A percentile compares a stretch with the other conserved stretches of the same genome.
These are phyloP conservation scores for Ia io DNA, from an alignment of 2,113 vertebrate genomes.

Conservation along the genomic window DNA sequence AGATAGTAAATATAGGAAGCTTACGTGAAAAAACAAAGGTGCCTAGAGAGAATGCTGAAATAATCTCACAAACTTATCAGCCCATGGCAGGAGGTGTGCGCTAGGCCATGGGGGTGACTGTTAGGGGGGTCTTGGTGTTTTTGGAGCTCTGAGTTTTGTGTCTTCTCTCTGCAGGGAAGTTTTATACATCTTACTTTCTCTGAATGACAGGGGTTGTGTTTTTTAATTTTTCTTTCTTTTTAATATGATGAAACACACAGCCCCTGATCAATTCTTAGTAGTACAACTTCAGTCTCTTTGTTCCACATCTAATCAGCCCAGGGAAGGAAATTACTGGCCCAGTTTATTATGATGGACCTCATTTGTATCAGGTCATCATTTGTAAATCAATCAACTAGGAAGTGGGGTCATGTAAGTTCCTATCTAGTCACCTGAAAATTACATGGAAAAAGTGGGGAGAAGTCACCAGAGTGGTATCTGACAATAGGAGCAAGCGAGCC, in stretches of 20 bases:
- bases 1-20: neutral
- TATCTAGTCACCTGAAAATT: neutral
- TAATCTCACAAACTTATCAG: neutral
- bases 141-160: neutral
- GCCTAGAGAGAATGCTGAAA: neutral
- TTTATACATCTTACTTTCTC: conserved; percentile 5
- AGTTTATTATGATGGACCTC: neutral
- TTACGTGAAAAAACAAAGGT: neutral
- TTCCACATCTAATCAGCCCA: neutral
- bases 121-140: neutral
- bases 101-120: accelerated
- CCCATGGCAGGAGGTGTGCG: accelerated
- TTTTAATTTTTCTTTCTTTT: neutral
- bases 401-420: neutral
- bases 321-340: neutral
- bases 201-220: neutral
- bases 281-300: neutral
- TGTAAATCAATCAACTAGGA: neutral
- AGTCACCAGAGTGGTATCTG: neutral
- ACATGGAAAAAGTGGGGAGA: neutral
- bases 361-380: neutral
- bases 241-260: neutral
- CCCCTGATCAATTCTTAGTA: neutral
- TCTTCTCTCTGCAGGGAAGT: neutral
- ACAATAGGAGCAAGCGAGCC: neutral